These are phyloP conservation scores for Cathartes aura DNA, from an alignment of 2,113 vertebrate genomes.

Conservation along the genomic window DNA sequence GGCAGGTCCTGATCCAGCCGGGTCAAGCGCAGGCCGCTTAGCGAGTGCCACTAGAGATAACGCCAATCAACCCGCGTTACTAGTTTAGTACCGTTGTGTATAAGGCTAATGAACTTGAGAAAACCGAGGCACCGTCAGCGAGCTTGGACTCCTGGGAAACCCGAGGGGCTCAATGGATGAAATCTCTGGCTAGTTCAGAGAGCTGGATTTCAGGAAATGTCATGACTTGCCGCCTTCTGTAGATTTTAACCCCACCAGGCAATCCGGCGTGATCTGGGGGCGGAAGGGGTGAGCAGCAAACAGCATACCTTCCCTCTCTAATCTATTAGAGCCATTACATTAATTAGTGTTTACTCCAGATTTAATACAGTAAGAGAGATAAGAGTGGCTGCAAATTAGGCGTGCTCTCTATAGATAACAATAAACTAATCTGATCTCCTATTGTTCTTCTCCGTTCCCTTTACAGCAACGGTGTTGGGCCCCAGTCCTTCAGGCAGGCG, in stretches of 20 bases:
- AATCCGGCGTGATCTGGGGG: neutral
- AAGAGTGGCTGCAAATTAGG: neutral
- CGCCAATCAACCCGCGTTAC: fast-evolving
- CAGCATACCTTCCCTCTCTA: neutral
- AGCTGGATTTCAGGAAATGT: neutral
- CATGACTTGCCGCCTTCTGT: neutral
- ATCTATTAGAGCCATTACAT: neutral
- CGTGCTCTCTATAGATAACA: neutral
- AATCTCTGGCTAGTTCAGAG: neutral
- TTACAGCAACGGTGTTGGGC: neutral
- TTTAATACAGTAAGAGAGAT: neutral
- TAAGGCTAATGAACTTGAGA: neutral
- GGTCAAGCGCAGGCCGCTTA: neutral
- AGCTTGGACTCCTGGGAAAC: neutral
- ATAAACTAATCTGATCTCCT: neutral
- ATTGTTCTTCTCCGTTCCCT: neutral
- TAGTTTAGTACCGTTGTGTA: fast-evolving
- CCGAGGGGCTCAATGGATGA: neutral
- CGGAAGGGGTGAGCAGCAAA: neutral
- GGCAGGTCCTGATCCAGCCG: neutral
- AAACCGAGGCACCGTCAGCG: neutral
- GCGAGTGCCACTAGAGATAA: neutral
- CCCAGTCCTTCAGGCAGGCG: neutral
- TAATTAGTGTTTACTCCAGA: constrained; percentile 30
- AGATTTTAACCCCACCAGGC: neutral